A percentile compares a stretch with the other conserved stretches of the same genome.
Conservation (phyloP, 2,113 vertebrate species). For the Scomber scombrus region DNA sequence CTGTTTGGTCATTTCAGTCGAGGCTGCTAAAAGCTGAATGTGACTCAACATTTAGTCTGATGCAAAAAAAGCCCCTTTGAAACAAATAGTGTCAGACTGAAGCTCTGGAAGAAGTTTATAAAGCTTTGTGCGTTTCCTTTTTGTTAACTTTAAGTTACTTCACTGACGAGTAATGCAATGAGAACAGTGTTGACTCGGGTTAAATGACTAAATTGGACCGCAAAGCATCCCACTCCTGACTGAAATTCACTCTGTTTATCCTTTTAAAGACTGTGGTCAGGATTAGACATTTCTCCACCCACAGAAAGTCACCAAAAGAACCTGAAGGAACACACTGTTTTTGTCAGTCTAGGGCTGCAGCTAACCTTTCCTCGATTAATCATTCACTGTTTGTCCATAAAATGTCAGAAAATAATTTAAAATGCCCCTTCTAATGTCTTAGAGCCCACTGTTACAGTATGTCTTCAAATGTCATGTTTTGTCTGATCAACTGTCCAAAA, state of each 20-base stretch:
- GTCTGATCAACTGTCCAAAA: background rate
- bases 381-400: too few species aligned
- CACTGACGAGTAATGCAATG: background rate
- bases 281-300: background rate
- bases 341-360: background rate
- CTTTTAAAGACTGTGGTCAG: background rate
- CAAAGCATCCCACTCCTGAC: background rate
- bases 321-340: background rate
- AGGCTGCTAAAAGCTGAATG: background rate
- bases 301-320: background rate
- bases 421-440: too few species aligned
- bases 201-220: background rate
- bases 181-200: constrained; percentile 5
- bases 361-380: too few species aligned
- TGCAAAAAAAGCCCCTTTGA: background rate
- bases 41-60: background rate
- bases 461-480: too few species aligned
- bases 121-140: background rate
- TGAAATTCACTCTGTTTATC: background rate
- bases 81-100: background rate
- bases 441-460: too few species aligned
- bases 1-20: constrained; percentile 1
- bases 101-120: background rate
- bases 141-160: background rate
- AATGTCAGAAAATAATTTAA: too few species aligned